phyloP scores from a whole-genome alignment of 2,888 invertebrate genomes.

The Monoplex corrugatus region DNA sequence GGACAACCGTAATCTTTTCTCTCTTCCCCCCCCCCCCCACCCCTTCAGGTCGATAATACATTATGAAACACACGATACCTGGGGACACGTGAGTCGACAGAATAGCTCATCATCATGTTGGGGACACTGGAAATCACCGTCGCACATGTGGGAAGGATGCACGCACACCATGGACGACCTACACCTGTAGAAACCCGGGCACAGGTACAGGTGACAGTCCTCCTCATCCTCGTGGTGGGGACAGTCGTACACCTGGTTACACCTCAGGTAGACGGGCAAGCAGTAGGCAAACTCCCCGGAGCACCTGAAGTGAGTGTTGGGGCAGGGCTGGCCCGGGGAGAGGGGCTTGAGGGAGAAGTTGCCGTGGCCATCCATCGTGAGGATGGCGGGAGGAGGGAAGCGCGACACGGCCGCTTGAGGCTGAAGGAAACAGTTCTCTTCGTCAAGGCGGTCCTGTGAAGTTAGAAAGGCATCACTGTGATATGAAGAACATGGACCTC shows the following conservation, averaged over 20 bases:
- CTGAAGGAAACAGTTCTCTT: slow-evolving; percentile 55
- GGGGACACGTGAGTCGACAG: slow-evolving; percentile 44
- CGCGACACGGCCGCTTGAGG: slow-evolving; percentile 42
- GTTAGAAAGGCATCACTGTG: too few relatives aligned
- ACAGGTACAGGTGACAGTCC: slow-evolving; percentile 44
- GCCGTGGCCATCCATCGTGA: slow-evolving; percentile 55
- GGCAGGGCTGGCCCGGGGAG: slow-evolving; percentile 18
- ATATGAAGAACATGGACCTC: too few relatives aligned
- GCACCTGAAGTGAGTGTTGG: slow-evolving; percentile 50
- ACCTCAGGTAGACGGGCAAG: slow-evolving; percentile 56
- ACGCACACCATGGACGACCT: slow-evolving; percentile 48
- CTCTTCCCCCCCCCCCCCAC: too few relatives aligned
- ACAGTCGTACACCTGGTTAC: slow-evolving; percentile 52
- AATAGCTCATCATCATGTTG: slow-evolving; percentile 54
- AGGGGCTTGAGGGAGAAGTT: slow-evolving; percentile 43
- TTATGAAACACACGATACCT: too few relatives aligned
- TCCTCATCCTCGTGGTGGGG: slow-evolving; percentile 54
- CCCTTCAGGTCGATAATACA: too few relatives aligned
- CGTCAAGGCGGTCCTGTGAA: slow-evolving; percentile 69
- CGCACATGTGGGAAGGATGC: slow-evolving; percentile 52
- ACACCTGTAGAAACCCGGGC: slow-evolving; percentile 52
- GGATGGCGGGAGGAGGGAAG: slow-evolving; percentile 49
- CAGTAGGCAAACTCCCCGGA: slow-evolving; percentile 50
- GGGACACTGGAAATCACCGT: slow-evolving; percentile 55
- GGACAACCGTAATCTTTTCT: too few relatives aligned